Percentiles rank a stretch among this genome's conserved stretches.
phyloP scores from a whole-genome alignment of 1,140 invertebrate genomes.

The Drosophila pseudoobscura region DNA sequence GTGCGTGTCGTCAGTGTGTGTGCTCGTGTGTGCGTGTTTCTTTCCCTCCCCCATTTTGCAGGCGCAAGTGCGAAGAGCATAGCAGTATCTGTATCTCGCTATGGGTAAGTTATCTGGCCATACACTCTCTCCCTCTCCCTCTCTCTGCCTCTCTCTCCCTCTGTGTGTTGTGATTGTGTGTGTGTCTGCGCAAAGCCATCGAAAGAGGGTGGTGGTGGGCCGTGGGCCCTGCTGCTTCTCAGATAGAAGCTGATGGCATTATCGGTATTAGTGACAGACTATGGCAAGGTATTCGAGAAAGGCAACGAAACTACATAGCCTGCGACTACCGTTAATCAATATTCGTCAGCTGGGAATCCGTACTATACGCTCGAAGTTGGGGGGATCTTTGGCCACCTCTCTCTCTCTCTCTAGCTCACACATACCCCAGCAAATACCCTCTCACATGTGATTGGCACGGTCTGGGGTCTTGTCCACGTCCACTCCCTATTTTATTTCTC shows the following conservation, averaged over 20 bases:
- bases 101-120: constrained; percentile 73
- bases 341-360: constrained; percentile 58
- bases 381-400: constrained; percentile 17
- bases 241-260: constrained; percentile 59
- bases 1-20: constrained; percentile 43
- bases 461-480: constrained; percentile 42
- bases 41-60: constrained; percentile 75
- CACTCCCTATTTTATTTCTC: constrained; percentile 75
- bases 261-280: constrained; percentile 55
- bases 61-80: constrained; percentile 73
- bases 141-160: constrained; percentile 2
- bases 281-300: constrained; percentile 34
- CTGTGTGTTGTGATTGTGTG: constrained; percentile 19
- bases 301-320: constrained; percentile 29
- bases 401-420: constrained; percentile 27
- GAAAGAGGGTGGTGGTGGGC: constrained; percentile 62
- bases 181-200: constrained; percentile 71
- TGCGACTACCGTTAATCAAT: constrained; percentile 60
- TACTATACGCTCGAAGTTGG: too few species aligned
- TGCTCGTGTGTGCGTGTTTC: constrained; percentile 46
- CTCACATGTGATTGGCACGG: constrained; percentile 56
- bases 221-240: constrained; percentile 20
- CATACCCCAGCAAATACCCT: constrained; percentile 15
- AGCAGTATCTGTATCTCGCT: constrained; percentile 70
- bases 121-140: constrained; percentile 23